Conservation (phyloP, 1,140 invertebrate species). For the Teleogryllus occipitalis region DNA sequence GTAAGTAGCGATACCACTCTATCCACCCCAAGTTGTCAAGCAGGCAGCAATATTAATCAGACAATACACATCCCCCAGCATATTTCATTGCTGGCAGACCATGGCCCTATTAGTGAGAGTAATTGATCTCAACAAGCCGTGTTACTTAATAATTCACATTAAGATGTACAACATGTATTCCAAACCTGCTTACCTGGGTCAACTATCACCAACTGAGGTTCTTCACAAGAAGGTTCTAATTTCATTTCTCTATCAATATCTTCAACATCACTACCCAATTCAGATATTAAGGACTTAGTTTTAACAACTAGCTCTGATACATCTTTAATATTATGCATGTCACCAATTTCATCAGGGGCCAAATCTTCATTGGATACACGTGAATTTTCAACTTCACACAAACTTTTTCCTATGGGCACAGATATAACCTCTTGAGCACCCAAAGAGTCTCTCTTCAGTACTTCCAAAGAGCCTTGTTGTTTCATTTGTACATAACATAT, state of each 20-base stretch:
- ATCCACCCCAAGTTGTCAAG: too few relatives aligned
- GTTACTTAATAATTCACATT: background rate
- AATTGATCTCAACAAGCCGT: too few relatives aligned
- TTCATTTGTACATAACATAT: background rate
- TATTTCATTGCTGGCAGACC: background rate
- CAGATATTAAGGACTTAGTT: background rate
- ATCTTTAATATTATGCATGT: background rate
- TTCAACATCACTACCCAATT: background rate
- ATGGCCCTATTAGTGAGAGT: too few relatives aligned
- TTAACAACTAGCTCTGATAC: background rate
- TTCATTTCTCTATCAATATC: background rate
- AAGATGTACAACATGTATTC: background rate
- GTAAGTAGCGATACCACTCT: too few relatives aligned
- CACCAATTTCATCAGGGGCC: background rate
- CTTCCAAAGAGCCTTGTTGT: background rate
- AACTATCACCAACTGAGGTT: background rate
- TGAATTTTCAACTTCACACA: background rate
- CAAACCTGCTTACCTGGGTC: background rate
- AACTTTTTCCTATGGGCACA: background rate
- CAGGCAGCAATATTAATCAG: background rate
- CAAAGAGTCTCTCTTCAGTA: background rate
- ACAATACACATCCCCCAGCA: background rate
- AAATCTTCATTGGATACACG: background rate
- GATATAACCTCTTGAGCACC: too few relatives aligned
- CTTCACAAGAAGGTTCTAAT: background rate